Conservation (phyloP, 1,140 invertebrate genomes). For the Scaptomyza montana region DNA sequence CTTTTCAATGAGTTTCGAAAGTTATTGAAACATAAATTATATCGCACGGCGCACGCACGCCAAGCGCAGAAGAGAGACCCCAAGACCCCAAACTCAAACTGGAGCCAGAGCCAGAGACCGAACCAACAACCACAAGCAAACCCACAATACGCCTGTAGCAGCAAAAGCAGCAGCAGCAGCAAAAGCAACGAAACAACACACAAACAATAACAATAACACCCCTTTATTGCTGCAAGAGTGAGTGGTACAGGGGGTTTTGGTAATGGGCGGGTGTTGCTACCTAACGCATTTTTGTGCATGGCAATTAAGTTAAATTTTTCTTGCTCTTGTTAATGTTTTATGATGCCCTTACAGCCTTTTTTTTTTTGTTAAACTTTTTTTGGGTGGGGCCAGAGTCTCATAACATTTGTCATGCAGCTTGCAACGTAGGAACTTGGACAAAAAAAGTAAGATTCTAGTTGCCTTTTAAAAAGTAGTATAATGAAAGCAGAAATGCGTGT, state of each 20-base stretch:
- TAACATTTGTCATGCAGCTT: slow-evolving; percentile 37
- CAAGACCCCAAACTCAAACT: background rate
- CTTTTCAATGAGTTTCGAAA: slow-evolving; percentile 81
- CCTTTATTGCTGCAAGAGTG: slow-evolving; percentile 43
- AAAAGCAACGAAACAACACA: slow-evolving; percentile 52
- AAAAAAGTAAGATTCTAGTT: slow-evolving; percentile 8
- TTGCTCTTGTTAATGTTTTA: slow-evolving; percentile 73
- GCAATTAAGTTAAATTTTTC: slow-evolving; percentile 81
- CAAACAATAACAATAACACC: slow-evolving; percentile 60
- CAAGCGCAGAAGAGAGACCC: slow-evolving; percentile 46
- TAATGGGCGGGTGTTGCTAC: slow-evolving; percentile 25
- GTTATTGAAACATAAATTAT: slow-evolving; percentile 82
- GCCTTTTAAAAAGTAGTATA: slow-evolving; percentile 4
- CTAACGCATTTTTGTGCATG: slow-evolving; percentile 55
- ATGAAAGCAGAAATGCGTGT: background rate
- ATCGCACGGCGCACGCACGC: slow-evolving; percentile 79
- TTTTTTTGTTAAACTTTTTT: background rate
- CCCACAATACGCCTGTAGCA: slow-evolving; percentile 45
- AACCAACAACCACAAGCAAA: slow-evolving; percentile 43
- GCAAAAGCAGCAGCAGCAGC: slow-evolving; percentile 15
- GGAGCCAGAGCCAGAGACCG: background rate
- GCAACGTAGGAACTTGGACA: slow-evolving; percentile 5
- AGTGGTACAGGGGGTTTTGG: background rate
- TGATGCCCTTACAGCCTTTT: slow-evolving; percentile 19
- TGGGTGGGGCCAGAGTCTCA: background rate